Percentiles rank a stretch among this genome's conserved stretches.
Evolutionary conservation across 2,888 invertebrate genomes (phyloP).

Genomic region (Antheraea assamensis): DNA sequence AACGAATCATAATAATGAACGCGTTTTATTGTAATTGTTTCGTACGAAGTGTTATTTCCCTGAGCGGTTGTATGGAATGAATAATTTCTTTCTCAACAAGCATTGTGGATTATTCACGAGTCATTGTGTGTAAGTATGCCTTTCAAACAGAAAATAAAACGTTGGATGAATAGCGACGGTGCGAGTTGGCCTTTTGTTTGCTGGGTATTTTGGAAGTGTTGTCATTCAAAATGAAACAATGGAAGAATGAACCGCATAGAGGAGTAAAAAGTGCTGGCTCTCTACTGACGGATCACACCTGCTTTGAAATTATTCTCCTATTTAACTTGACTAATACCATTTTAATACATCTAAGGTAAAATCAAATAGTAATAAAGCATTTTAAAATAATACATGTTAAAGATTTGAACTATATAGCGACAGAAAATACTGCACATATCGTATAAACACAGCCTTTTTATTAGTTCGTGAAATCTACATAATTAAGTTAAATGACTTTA

Average conservation of each 20-base stretch:
- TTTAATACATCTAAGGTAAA: not conserved
- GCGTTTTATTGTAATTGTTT: constrained; percentile 55
- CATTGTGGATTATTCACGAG: constrained; percentile 71
- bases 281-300: not conserved
- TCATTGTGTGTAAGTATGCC: constrained; percentile 65
- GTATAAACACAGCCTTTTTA: too few relatives aligned
- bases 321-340: not conserved
- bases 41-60: constrained; percentile 54
- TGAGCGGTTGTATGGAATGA: constrained; percentile 55
- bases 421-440: too few relatives aligned
- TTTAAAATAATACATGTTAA: not conserved
- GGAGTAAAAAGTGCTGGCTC: not conserved
- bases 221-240: constrained; percentile 57
- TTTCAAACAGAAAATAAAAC: constrained; percentile 69
- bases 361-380: not conserved
- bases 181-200: constrained; percentile 56
- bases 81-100: constrained; percentile 62
- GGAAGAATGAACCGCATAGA: constrained; percentile 18
- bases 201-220: constrained; percentile 63
- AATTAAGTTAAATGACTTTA: too few relatives aligned
- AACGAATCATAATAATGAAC: constrained; percentile 59
- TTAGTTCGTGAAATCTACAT: too few relatives aligned
- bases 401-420: not conserved
- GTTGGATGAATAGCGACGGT: constrained; percentile 58
- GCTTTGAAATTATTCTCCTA: not conserved